phyloP scores from a whole-genome alignment of 2,797 vertebrate genomes.

The Pangasius macronema region DNA sequence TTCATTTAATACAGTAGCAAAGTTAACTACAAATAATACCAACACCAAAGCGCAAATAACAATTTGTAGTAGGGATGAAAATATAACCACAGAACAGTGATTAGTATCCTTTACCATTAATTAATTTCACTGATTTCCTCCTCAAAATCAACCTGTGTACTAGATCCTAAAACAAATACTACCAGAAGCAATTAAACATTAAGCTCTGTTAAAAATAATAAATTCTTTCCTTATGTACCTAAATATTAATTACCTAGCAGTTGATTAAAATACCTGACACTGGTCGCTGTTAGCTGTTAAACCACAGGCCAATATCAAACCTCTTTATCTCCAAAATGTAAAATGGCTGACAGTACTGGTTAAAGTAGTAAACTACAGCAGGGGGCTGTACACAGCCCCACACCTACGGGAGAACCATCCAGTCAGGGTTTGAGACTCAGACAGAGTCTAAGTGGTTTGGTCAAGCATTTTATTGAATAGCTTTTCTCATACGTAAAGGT shows the following conservation, averaged over 20 bases:
- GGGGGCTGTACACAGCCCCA: not conserved
- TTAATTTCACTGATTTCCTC: not conserved
- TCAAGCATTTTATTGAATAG: not conserved
- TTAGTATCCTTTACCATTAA: too few relatives aligned
- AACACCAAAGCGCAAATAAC: too few relatives aligned
- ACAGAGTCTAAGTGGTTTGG: not conserved
- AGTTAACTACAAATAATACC: too few relatives aligned
- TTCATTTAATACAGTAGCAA: too few relatives aligned
- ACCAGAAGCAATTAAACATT: too few relatives aligned
- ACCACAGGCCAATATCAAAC: not conserved
- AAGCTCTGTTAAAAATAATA: too few relatives aligned
- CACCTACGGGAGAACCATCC: not conserved
- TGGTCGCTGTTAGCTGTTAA: too few relatives aligned
- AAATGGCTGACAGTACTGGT: not conserved
- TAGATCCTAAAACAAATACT: not conserved
- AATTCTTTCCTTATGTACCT: too few relatives aligned
- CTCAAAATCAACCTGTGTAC: not conserved
- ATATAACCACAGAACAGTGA: too few relatives aligned
- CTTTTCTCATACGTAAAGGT: not conserved
- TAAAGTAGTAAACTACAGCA: not conserved
- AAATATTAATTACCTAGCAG: too few relatives aligned
- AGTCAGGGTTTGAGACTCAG: not conserved
- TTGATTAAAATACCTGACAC: too few relatives aligned
- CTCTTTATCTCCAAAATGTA: not conserved
- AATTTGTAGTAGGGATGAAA: too few relatives aligned